phyloP scores from a whole-genome alignment of 2,797 vertebrate genomes.

The Rhinichthys osculus region DNA sequence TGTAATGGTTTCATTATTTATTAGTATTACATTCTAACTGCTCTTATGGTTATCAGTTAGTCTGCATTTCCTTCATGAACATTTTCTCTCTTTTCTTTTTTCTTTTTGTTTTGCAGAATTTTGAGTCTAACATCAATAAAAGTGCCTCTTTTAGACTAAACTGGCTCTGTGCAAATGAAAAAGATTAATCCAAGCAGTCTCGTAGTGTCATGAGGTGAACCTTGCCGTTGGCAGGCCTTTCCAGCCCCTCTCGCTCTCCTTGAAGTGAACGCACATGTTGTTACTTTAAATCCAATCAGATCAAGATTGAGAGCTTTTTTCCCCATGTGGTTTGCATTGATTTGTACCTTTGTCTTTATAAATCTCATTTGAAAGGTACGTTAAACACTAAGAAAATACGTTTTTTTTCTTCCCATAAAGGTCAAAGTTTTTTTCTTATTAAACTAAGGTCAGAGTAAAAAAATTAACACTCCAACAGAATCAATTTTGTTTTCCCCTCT shows the following conservation, averaged over 20 bases:
- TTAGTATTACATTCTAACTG: conserved; percentile 24
- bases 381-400: neutral
- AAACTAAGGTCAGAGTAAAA: neutral
- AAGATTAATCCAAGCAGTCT: conserved; percentile 18
- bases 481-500: neutral
- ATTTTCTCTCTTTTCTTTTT: conserved; percentile 52
- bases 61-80: conserved; percentile 19
- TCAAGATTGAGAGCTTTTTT: conserved; percentile 75
- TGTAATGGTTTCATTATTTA: conserved; percentile 29
- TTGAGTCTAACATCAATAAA: conserved; percentile 80
- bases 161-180: conserved; percentile 46
- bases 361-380: too few species aligned
- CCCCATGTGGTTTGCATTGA: conserved; percentile 70
- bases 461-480: neutral
- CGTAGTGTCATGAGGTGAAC: conserved; percentile 13
- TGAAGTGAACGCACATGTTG: conserved; percentile 76
- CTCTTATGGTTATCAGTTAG: conserved; percentile 32
- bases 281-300: conserved; percentile 77
- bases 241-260: conserved; percentile 41
- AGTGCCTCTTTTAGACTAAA: conserved; percentile 80
- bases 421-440: neutral
- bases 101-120: conserved; percentile 74
- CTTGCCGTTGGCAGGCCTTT: conserved; percentile 35
- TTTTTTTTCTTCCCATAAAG: conserved; percentile 33
- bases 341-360: conserved; percentile 62